Evolutionary conservation across 2,797 vertebrate species (phyloP).

Genomic region (Distichodus sexfasciatus): DNA sequence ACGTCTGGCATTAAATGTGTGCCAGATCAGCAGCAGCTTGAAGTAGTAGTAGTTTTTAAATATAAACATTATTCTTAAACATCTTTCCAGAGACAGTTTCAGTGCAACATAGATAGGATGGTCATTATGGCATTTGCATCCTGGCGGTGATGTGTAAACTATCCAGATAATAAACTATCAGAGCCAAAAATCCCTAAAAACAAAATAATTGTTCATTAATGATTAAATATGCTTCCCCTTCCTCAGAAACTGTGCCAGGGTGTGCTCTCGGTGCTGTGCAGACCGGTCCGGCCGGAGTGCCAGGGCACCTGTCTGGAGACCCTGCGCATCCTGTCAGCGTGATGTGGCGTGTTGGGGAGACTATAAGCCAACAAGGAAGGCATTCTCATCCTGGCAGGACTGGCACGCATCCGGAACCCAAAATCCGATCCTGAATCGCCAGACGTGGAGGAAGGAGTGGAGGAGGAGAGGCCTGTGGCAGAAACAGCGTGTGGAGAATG

Average conservation of each 20-base stretch:
- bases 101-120: no score
- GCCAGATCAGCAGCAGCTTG: no score
- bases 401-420: constrained; percentile 81
- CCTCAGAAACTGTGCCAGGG: constrained; percentile 90
- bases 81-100: no score
- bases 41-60: no score
- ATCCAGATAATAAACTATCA: no score
- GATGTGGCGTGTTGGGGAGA: constrained; percentile 91
- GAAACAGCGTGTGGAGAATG: constrained; percentile 83
- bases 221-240: background rate
- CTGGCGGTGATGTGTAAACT: no score
- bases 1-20: no score
- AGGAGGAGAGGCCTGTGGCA: constrained; percentile 66
- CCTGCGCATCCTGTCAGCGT: constrained; percentile 92
- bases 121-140: no score
- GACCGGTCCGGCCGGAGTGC: constrained; percentile 77
- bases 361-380: constrained; percentile 89
- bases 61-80: no score
- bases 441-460: constrained; percentile 66
- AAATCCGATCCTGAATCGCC: no score
- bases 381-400: constrained; percentile 83
- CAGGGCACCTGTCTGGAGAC: constrained; percentile 90
- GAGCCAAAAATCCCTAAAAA: no score
- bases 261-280: constrained; percentile 82
- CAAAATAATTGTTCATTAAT: no score